Percentiles rank a stretch among this genome's conserved stretches.
Evolutionary conservation across 1,140 invertebrate species (phyloP).

Genomic region (Pseudomyrmex concolor): DNA sequence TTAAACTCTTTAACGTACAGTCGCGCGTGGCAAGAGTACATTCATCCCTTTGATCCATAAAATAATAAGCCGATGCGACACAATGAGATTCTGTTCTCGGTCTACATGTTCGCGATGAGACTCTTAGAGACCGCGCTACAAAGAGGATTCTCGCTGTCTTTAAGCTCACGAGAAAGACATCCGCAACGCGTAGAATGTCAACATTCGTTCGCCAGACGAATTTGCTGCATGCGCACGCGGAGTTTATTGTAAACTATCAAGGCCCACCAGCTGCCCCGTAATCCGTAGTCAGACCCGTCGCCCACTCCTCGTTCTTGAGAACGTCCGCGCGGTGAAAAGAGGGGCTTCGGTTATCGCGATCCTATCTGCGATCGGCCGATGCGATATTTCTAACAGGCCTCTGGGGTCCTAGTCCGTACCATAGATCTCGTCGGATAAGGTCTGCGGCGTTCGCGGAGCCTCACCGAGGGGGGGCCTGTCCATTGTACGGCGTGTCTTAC

Average conservation of each 20-base stretch:
- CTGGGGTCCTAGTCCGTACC: constrained; percentile 74
- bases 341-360: constrained; percentile 74
- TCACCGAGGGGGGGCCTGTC: constrained; percentile 78
- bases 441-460: constrained; percentile 80
- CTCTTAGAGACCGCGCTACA: constrained; percentile 21
- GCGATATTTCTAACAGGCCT: constrained; percentile 83
- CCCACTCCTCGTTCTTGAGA: constrained; percentile 46
- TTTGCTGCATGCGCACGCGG: constrained; percentile 67
- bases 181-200: constrained; percentile 33
- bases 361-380: constrained; percentile 79
- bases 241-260: constrained; percentile 76
- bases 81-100: constrained; percentile 26
- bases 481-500: constrained; percentile 75
- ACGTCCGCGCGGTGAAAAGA: constrained; percentile 77
- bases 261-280: constrained; percentile 81
- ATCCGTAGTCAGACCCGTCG: constrained; percentile 71
- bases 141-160: constrained; percentile 51
- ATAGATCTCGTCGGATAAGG: constrained; percentile 80
- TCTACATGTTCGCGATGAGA: constrained; percentile 2
- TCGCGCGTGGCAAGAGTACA: constrained; percentile 12
- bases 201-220: constrained; percentile 58
- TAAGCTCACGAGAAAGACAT: constrained; percentile 68
- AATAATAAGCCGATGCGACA: constrained; percentile 26
- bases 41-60: constrained; percentile 15
- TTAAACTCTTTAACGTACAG: constrained; percentile 23